Evolutionary conservation across 2,797 vertebrate genomes (phyloP).

Genomic region (Takifugu rubripes): DNA sequence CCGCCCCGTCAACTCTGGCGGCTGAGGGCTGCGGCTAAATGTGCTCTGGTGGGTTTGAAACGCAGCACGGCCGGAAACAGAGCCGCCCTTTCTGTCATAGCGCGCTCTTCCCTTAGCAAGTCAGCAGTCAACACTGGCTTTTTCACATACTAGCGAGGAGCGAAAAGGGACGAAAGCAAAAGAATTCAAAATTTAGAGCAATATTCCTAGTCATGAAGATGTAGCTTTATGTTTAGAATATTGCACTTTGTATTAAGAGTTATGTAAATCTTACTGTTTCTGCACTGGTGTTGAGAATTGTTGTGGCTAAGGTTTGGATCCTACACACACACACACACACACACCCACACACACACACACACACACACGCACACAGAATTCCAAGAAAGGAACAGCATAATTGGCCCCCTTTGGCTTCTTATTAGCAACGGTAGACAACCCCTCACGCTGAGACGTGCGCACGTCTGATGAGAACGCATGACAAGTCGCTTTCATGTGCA

Average conservation of each 20-base stretch:
- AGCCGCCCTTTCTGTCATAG: slow-evolving; percentile 39
- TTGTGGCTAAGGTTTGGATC: slow-evolving; percentile 28
- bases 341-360: slow-evolving; percentile 13
- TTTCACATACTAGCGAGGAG: no score
- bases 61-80: slow-evolving; percentile 33
- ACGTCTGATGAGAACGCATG: slow-evolving; percentile 34
- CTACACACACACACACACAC: slow-evolving; percentile 25
- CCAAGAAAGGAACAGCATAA: slow-evolving; percentile 62
- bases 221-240: no score
- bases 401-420: slow-evolving; percentile 70
- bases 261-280: slow-evolving; percentile 5
- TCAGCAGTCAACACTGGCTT: not conserved
- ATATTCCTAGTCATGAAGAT: no score
- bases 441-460: not conserved
- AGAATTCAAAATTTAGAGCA: no score
- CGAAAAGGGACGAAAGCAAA: no score
- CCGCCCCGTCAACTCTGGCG: slow-evolving; percentile 43
- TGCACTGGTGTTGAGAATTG: slow-evolving; percentile 38
- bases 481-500: slow-evolving; percentile 22
- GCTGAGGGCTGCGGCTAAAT: slow-evolving; percentile 48
- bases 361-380: slow-evolving; percentile 19
- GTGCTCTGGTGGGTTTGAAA: slow-evolving; percentile 57
- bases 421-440: slow-evolving; percentile 62
- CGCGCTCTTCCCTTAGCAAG: slow-evolving; percentile 41
- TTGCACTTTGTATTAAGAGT: no score